A percentile compares a stretch with the other conserved stretches of the same genome.
Evolutionary conservation across 2,797 vertebrate species (phyloP).

Genomic region (Schizopygopsis malacanthus): DNA sequence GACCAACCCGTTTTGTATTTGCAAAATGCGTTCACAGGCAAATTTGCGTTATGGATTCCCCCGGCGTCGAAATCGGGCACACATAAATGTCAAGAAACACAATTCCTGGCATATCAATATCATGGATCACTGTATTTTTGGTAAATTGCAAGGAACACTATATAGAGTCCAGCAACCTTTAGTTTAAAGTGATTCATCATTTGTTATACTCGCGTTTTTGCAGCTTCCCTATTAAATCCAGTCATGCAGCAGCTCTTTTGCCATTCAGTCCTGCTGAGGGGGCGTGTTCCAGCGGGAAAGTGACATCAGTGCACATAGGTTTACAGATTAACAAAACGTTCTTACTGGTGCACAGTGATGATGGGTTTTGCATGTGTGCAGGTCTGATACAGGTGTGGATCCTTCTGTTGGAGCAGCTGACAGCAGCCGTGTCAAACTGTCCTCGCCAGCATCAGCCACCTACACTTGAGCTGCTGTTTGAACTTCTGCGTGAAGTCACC

Average conservation of each 20-base stretch:
- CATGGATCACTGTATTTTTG: background rate
- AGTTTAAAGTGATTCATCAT: background rate
- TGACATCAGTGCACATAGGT: background rate
- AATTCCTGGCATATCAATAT: background rate
- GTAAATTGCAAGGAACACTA: too few species aligned
- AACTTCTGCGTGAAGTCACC: slow-evolving; percentile 89
- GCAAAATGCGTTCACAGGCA: too few species aligned
- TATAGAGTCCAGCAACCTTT: background rate
- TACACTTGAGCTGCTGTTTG: slow-evolving; percentile 92
- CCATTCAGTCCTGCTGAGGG: background rate
- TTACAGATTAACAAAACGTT: background rate
- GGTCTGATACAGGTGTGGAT: slow-evolving; percentile 98
- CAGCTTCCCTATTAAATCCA: background rate
- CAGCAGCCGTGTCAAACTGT: slow-evolving; percentile 93
- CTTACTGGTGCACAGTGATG: too few species aligned
- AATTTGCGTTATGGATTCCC: background rate
- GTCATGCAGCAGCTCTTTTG: background rate
- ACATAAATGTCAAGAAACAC: background rate
- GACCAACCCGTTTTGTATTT: background rate
- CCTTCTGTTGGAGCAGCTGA: slow-evolving; percentile 92
- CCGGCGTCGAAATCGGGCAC: background rate
- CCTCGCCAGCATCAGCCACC: slow-evolving; percentile 96
- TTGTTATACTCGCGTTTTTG: background rate
- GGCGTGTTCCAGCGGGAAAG: background rate
- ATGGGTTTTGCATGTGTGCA: slow-evolving; percentile 61